A percentile compares a stretch with the other conserved stretches of the same genome.
phyloP scores from a whole-genome alignment of 1,140 invertebrate genomes.

The Drepana arcuata region DNA sequence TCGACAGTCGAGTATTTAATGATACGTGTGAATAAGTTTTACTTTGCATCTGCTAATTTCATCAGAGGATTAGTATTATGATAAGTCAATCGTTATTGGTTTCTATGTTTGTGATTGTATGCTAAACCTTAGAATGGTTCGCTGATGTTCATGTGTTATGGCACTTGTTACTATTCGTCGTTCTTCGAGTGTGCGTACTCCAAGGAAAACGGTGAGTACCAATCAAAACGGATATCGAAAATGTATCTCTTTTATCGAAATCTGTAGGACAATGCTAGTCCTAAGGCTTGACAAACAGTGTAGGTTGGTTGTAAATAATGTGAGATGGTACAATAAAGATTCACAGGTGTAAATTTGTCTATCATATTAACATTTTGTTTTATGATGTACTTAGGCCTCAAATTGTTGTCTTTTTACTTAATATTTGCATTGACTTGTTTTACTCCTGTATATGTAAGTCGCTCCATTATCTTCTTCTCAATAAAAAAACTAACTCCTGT shows the following conservation, averaged over 20 bases:
- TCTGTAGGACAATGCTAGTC: too few relatives aligned
- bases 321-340: too few relatives aligned
- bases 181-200: conserved; percentile 64
- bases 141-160: conserved; percentile 63
- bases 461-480: too few relatives aligned
- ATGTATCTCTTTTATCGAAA: background rate
- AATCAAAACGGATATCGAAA: conserved; percentile 30
- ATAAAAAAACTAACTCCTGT: too few relatives aligned
- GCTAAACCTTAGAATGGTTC: conserved; percentile 51
- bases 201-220: conserved; percentile 59
- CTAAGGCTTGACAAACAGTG: too few relatives aligned
- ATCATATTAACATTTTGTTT: too few relatives aligned
- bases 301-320: too few relatives aligned
- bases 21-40: conserved; percentile 22
- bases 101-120: conserved; percentile 66
- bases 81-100: conserved; percentile 54
- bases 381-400: too few relatives aligned
- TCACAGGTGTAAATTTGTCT: too few relatives aligned
- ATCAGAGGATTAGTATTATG: conserved; percentile 52
- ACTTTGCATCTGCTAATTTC: conserved; percentile 31
- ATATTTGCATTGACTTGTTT: too few relatives aligned
- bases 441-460: too few relatives aligned
- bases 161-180: conserved; percentile 67
- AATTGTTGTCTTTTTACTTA: too few relatives aligned
- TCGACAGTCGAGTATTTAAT: conserved; percentile 20